Conservation (phyloP, 30 jellyfish, hydroid and myxozoan species). For the Aurelia coerulea region DNA sequence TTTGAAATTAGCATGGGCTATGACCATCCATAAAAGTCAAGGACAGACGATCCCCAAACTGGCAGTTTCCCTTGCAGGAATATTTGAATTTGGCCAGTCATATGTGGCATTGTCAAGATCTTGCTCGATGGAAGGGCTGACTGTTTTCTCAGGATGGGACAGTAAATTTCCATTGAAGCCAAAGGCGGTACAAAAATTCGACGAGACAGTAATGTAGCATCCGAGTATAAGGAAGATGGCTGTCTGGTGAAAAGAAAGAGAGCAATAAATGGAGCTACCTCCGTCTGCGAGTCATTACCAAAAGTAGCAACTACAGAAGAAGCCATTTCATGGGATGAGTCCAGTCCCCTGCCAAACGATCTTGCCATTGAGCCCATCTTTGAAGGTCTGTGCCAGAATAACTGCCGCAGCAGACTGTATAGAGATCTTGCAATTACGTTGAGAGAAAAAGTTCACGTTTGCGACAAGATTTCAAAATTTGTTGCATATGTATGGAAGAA, state of each 20-base stretch:
- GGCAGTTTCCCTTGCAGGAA: too few species aligned
- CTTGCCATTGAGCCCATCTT: constrained; percentile 1
- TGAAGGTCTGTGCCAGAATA: not conserved
- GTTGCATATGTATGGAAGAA: too few species aligned
- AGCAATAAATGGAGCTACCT: not conserved
- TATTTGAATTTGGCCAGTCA: too few species aligned
- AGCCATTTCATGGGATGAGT: constrained; percentile 6
- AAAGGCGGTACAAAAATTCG: too few species aligned
- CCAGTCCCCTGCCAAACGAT: not conserved
- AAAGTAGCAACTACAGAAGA: not conserved
- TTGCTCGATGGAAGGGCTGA: not conserved
- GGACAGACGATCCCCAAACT: too few species aligned
- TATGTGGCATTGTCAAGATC: not conserved
- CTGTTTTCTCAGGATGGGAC: not conserved
- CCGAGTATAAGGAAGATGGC: not conserved
- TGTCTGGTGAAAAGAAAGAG: not conserved
- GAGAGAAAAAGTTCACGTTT: not conserved
- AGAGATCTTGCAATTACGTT: not conserved
- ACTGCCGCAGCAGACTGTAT: not conserved
- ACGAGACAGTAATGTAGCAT: not conserved
- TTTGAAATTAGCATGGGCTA: too few species aligned
- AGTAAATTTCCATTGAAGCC: not conserved
- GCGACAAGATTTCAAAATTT: too few species aligned
- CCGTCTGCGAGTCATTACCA: not conserved
- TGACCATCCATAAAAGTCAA: too few species aligned